Base-by-base conservation (phyloP, 2,888 invertebrate genomes). In the Ectemnius lituratus region DNA sequence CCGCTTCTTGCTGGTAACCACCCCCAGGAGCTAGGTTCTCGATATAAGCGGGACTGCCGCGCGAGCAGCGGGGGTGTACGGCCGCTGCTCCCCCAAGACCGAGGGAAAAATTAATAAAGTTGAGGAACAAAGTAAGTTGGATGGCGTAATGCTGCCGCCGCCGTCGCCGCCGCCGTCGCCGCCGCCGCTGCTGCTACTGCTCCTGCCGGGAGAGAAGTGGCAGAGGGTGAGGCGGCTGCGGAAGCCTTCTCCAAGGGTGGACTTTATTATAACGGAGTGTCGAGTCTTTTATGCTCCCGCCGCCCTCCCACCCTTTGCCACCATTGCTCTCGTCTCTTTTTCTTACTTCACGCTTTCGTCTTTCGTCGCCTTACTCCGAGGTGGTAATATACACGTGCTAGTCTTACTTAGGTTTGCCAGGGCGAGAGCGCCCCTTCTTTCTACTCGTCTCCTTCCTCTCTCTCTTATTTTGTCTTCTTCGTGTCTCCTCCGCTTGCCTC, bases 51-150 rank as follows among this genome's bases (percentile, higher is more conserved):
- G 23, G 66, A 23, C 16, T 20, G 63, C 57, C 47, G 57, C 57
- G 27, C n/a, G 13, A 11, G 16, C 37, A 59, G 45, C 47, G 69
- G 61, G 62, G 58, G 27, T 56, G 58, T 27, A 65, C 23, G 69
- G 68, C 61, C 62, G 79, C 37, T 37, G 37, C 84, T 88, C 87
- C 88, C 88, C 89, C 86, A 89, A 90, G 88, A 88, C 88, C 88
- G 85, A 89, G 90, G 90, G 90, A 90, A 90, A 90, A 90, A 90
- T 90, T 90, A 90, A 90, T 90, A 90, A 90, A 90, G 90, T 90
- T 90, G 88, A 90, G 90, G 90, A 90, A 90, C 90, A 90, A 90
- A 90, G 90, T 90, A 90, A 90, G 89, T 90, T 90, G 90, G 87
- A 88, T 87, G 87, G 86, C 87, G 88, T 90, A 90, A 90, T 89